Evolutionary conservation across 92 coral and sea anemone genomes (phyloP).

Genomic region (Parazoanthus darwini): DNA sequence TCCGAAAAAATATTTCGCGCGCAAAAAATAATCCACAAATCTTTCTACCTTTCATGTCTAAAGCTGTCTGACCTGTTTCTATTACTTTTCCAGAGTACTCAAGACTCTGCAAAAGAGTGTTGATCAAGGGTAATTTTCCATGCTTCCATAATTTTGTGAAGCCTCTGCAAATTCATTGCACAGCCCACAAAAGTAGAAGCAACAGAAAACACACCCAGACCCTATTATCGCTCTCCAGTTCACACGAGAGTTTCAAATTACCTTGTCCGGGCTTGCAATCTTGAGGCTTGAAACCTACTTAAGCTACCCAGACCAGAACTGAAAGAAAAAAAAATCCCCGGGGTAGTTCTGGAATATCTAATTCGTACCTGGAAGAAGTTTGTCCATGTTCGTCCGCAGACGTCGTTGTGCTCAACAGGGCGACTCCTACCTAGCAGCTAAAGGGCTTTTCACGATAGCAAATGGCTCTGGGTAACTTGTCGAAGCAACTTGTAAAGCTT

Average conservation of each 20-base stretch:
- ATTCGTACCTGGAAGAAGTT: not conserved
- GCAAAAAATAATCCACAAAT: not conserved
- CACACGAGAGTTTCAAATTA: not conserved
- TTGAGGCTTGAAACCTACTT: not conserved
- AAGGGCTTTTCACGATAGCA: too few relatives aligned
- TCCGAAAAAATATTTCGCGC: not conserved
- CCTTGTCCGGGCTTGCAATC: not conserved
- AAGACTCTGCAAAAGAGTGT: not conserved
- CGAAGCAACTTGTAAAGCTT: too few relatives aligned
- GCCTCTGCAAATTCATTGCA: too few relatives aligned
- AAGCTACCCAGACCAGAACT: constrained; percentile 4
- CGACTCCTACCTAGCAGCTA: too few relatives aligned
- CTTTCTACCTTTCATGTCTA: not conserved
- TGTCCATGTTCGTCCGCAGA: too few relatives aligned
- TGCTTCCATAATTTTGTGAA: too few relatives aligned
- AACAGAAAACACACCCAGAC: not conserved
- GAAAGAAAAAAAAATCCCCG: not conserved
- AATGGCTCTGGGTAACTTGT: too few relatives aligned
- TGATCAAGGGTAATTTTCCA: not conserved
- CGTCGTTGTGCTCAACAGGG: too few relatives aligned
- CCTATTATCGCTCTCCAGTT: not conserved
- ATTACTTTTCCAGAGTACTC: not conserved
- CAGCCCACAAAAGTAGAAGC: too few relatives aligned
- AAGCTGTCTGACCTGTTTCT: not conserved
- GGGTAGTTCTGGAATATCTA: not conserved